Conservation (phyloP, 2,113 vertebrate genomes). For the Zosterops borbonicus region DNA sequence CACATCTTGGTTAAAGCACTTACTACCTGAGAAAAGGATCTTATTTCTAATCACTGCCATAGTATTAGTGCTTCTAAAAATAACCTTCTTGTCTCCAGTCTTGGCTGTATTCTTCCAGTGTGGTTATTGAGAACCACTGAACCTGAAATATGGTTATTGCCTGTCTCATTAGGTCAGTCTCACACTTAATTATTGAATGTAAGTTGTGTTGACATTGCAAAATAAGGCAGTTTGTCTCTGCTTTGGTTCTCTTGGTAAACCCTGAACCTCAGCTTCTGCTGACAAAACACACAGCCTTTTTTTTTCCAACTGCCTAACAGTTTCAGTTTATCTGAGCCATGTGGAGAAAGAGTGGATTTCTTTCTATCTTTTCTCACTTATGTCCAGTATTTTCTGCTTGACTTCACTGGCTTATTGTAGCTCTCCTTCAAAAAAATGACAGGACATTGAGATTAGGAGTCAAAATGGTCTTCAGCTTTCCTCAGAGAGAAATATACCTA, state of each 20-base stretch:
- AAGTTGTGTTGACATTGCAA: background rate
- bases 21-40: background rate
- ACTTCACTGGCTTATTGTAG: conserved; percentile 4
- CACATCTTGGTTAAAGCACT: background rate
- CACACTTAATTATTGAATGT: background rate
- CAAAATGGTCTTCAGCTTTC: background rate
- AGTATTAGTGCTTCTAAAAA: conserved; percentile 6
- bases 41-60: background rate
- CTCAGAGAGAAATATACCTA: conserved; percentile 2
- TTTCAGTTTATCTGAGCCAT: background rate
- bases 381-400: conserved; percentile 11
- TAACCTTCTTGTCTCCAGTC: background rate
- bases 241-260: background rate
- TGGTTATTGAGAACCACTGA: background rate
- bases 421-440: conserved; percentile 15
- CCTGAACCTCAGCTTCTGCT: background rate
- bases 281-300: background rate
- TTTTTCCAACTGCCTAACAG: background rate
- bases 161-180: conserved; percentile 22
- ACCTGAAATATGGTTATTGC: background rate
- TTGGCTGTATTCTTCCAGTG: background rate
- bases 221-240: background rate
- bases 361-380: conserved; percentile 18
- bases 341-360: background rate
- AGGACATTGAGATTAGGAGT: background rate